Percentiles rank a stretch among this genome's conserved stretches.
Conservation (phyloP, 2,797 vertebrate genomes). For the Lepus townsendii region DNA sequence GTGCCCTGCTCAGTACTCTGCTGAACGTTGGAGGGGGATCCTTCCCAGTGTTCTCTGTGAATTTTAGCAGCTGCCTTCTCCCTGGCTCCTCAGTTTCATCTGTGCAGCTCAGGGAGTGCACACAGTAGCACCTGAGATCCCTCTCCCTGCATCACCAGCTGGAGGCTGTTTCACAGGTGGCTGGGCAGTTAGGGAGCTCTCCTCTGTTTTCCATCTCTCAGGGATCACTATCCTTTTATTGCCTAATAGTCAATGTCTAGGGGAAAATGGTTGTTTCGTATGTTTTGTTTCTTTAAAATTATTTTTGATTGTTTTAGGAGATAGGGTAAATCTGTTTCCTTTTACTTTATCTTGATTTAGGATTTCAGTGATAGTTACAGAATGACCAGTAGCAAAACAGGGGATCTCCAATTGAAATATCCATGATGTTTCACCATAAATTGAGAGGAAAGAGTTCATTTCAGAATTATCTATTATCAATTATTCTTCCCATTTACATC, state of each 20-base stretch:
- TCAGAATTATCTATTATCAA: slow-evolving; percentile 62
- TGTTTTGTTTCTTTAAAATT: slow-evolving; percentile 46
- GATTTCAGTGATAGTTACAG: slow-evolving; percentile 7
- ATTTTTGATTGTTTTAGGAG: slow-evolving; percentile 22
- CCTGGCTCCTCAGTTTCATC: neutral
- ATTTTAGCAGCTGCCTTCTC: neutral
- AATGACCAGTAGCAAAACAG: slow-evolving; percentile 14
- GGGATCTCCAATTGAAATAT: slow-evolving; percentile 37
- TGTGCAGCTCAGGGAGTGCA: neutral
- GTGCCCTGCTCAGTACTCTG: neutral
- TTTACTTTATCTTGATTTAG: slow-evolving; percentile 51
- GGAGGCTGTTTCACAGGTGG: neutral
- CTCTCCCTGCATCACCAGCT: neutral
- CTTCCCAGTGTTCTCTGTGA: neutral
- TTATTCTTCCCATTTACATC: slow-evolving; percentile 11
- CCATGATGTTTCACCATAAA: slow-evolving; percentile 44
- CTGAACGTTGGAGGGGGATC: neutral
- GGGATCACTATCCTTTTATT: slow-evolving; percentile 7
- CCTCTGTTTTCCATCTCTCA: neutral
- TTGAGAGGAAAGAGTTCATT: slow-evolving; percentile 53
- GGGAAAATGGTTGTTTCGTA: neutral
- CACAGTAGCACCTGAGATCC: neutral
- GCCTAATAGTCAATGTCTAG: neutral
- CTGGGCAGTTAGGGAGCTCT: neutral
- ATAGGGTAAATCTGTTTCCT: neutral